These are phyloP conservation scores for Salmo trutta DNA, from an alignment of 2,797 vertebrate genomes.

Conservation along the genomic window DNA sequence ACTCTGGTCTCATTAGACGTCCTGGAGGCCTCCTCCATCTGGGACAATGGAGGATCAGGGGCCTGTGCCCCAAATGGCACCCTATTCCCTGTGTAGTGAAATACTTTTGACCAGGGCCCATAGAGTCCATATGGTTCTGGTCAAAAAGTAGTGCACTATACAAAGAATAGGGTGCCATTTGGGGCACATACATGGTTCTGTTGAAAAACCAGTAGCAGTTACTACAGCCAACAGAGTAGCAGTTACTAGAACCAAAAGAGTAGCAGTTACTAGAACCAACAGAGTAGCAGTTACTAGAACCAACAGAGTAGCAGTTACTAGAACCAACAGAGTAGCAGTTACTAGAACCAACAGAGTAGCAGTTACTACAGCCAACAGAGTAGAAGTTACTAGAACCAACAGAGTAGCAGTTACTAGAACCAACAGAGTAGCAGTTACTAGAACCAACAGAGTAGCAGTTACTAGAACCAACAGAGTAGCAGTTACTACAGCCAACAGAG, in stretches of 20 bases:
- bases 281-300: too few relatives aligned
- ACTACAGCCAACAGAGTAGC: not conserved
- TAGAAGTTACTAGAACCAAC: too few relatives aligned
- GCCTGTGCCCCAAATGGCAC: not conserved
- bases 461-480: too few relatives aligned
- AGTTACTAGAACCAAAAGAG: not conserved
- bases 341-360: not conserved
- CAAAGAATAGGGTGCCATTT: too few relatives aligned
- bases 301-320: too few relatives aligned
- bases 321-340: too few relatives aligned
- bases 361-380: too few relatives aligned
- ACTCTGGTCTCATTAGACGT: not conserved
- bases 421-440: too few relatives aligned
- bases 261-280: not conserved
- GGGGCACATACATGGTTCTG: not conserved
- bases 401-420: too few relatives aligned
- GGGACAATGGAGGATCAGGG: not conserved
- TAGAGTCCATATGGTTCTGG: not conserved
- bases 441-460: too few relatives aligned
- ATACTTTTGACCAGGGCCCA: not conserved
- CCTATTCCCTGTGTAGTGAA: not conserved
- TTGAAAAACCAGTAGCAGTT: not conserved
- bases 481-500: too few relatives aligned
- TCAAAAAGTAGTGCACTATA: not conserved
- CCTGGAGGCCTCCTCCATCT: slow-evolving; percentile 1